Conservation (phyloP, 1,140 invertebrate genomes). For the Panagrolaimus sp. region DNA sequence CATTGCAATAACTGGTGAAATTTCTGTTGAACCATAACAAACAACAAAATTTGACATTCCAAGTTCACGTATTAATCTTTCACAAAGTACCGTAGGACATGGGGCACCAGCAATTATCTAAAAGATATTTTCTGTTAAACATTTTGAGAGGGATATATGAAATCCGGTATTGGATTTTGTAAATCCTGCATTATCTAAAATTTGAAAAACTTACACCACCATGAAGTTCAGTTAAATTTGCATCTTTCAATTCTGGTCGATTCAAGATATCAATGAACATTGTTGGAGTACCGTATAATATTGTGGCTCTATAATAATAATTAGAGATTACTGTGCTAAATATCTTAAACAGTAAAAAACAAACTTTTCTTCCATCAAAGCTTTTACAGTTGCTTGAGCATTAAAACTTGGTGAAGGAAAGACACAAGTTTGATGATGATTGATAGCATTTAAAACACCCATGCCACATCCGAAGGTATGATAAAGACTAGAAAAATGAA, state of each 20-base stretch:
- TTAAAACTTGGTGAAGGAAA: slow-evolving; percentile 70
- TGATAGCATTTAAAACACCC: slow-evolving; percentile 65
- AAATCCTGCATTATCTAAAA: no score
- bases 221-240: slow-evolving; percentile 49
- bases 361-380: slow-evolving; percentile 58
- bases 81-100: slow-evolving; percentile 68
- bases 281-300: slow-evolving; percentile 84
- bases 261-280: slow-evolving; percentile 79
- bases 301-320: slow-evolving; percentile 66
- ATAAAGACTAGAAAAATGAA: slow-evolving; percentile 80
- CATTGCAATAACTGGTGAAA: no score
- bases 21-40: no score
- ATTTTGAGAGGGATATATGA: no score
- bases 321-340: neutral
- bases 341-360: slow-evolving; percentile 11
- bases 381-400: slow-evolving; percentile 66
- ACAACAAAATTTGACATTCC: slow-evolving; percentile 26
- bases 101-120: slow-evolving; percentile 72
- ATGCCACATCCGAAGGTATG: slow-evolving; percentile 79
- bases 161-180: no score
- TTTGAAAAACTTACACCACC: no score
- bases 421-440: slow-evolving; percentile 70
- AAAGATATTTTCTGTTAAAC: no score
- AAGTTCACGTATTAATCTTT: slow-evolving; percentile 51
- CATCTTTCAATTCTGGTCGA: slow-evolving; percentile 52